These are phyloP conservation scores for Alethe diademata DNA, from an alignment of 2,113 vertebrate species.

Conservation along the genomic window DNA sequence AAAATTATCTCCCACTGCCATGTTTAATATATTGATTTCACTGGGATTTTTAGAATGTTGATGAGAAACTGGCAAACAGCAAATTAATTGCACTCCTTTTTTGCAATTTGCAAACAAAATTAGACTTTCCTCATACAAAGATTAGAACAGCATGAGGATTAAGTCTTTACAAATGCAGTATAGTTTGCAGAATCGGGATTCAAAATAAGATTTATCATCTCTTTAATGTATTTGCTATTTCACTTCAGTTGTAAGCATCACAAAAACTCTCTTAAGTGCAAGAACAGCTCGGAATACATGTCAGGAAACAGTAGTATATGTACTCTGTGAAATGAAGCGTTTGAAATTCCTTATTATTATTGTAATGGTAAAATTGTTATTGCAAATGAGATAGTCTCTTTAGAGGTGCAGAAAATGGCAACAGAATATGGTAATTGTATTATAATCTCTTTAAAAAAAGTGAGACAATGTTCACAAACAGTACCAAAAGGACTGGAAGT, in stretches of 20 bases:
- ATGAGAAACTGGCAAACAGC: not conserved
- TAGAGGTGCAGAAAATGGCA: not conserved
- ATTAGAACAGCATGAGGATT: not conserved
- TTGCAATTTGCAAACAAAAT: not conserved
- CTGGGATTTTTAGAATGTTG: not conserved
- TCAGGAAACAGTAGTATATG: not conserved
- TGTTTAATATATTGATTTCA: constrained; percentile 15
- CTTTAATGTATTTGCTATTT: not conserved
- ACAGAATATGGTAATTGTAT: constrained; percentile 5
- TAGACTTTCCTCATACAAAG: not conserved
- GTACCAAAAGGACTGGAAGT: not conserved
- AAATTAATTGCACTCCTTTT: constrained; percentile 17
- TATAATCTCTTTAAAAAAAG: not conserved
- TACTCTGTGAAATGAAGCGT: not conserved
- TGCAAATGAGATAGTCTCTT: not conserved
- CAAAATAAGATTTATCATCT: not conserved
- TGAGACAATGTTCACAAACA: not conserved
- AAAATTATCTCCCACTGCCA: not conserved
- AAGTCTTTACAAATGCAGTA: not conserved
- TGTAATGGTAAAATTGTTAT: not conserved
- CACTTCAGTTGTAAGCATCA: not conserved
- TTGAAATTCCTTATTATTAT: constrained; percentile 2
- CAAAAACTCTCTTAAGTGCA: not conserved
- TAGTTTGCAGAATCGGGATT: not conserved
- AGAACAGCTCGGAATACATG: not conserved